These are phyloP conservation scores for Phoebastria nigripes DNA, from an alignment of 2,797 vertebrate species.

Conservation along the genomic window DNA sequence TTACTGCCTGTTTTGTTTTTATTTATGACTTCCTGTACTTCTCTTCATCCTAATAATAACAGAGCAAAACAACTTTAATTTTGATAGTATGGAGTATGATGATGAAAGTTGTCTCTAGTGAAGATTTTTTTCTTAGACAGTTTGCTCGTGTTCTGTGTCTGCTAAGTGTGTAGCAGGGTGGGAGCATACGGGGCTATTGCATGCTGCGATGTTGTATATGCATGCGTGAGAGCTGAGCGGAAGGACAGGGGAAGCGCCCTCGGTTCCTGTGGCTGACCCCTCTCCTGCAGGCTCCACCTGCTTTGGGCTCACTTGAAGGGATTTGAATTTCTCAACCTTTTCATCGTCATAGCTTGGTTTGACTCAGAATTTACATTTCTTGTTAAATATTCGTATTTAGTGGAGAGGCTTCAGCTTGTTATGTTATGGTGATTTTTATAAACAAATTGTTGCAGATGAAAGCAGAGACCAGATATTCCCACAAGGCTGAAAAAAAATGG, in stretches of 20 bases:
- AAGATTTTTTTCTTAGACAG: not conserved
- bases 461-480: not conserved
- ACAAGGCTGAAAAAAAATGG: not conserved
- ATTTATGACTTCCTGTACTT: not conserved
- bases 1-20: not conserved
- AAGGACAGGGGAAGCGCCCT: not conserved
- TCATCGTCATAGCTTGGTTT: not conserved
- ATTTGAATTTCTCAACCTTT: not conserved
- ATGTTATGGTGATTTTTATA: not conserved
- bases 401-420: not conserved
- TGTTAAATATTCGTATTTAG: not conserved
- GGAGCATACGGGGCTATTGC: not conserved
- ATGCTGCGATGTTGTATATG: fast-evolving
- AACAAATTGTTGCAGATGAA: not conserved
- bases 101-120: not conserved
- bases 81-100: not conserved
- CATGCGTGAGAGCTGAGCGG: fast-evolving
- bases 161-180: not conserved
- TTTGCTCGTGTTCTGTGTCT: not conserved
- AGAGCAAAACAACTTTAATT: not conserved
- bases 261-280: not conserved
- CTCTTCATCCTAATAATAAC: not conserved
- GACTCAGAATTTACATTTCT: not conserved
- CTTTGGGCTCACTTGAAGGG: not conserved
- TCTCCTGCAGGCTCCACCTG: not conserved